phyloP scores from a whole-genome alignment of 2,888 invertebrate species.

The Hydrotaea diabolus region DNA sequence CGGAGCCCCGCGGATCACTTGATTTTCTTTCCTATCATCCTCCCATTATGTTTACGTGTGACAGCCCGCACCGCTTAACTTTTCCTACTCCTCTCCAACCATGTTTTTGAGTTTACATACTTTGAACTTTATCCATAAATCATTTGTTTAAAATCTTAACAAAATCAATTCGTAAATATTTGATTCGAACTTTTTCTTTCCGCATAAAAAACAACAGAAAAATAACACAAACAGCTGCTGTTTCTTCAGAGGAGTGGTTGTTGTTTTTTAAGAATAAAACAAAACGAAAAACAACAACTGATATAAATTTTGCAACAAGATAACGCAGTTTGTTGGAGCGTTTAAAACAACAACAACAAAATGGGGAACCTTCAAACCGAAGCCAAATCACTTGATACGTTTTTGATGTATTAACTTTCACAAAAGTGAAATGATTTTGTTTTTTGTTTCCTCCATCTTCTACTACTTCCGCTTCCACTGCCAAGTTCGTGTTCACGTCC shows the following conservation, averaged over 20 bases:
- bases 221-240: conserved; percentile 42
- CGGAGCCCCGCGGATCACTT: too few relatives aligned
- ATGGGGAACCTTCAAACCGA: background rate
- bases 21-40: too few relatives aligned
- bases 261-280: background rate
- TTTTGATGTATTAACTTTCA: conserved; percentile 52
- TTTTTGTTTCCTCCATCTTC: too few relatives aligned
- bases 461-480: background rate
- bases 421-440: conserved; percentile 40
- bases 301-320: conserved; percentile 28
- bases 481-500: background rate
- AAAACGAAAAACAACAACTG: conserved; percentile 7
- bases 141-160: conserved; percentile 35
- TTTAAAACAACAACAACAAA: background rate
- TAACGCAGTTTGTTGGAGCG: background rate
- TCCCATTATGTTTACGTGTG: too few relatives aligned
- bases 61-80: too few relatives aligned
- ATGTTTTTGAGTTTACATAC: background rate
- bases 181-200: conserved; percentile 1
- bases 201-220: background rate
- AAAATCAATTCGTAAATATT: conserved; percentile 40
- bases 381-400: conserved; percentile 24
- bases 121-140: conserved; percentile 39
- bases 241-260: background rate
- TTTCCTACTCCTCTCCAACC: too few relatives aligned